Evolutionary conservation across 1,140 invertebrate species (phyloP).

Genomic region (Theocolax elegans): DNA sequence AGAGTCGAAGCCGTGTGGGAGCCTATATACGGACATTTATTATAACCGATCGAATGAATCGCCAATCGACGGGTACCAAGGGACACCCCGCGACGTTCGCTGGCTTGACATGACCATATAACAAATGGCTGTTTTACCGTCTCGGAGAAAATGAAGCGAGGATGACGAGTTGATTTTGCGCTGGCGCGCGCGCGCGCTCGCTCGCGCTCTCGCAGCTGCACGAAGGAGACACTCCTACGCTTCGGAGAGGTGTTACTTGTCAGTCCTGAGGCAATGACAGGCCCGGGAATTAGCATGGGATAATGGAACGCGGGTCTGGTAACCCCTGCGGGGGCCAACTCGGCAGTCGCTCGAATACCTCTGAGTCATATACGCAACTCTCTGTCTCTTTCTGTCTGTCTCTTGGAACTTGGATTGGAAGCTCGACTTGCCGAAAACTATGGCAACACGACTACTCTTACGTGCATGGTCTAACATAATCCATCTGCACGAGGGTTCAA

Average conservation of each 20-base stretch:
- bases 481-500: no score
- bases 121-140: conserved; percentile 69
- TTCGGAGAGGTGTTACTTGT: conserved; percentile 66
- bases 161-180: conserved; percentile 69
- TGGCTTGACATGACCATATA: conserved; percentile 62
- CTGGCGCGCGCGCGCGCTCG: conserved; percentile 51
- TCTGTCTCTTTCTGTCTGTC: not conserved
- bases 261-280: conserved; percentile 67
- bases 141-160: conserved; percentile 67
- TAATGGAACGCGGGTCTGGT: conserved; percentile 63
- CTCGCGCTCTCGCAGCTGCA: conserved; percentile 11
- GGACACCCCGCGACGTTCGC: conserved; percentile 63
- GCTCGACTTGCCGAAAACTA: no score
- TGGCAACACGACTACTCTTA: no score
- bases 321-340: conserved; percentile 52
- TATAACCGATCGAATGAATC: conserved; percentile 65
- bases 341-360: conserved; percentile 55
- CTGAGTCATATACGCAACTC: conserved; percentile 50
- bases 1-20: conserved; percentile 42
- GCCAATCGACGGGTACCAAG: conserved; percentile 59
- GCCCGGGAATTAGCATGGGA: conserved; percentile 67
- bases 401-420: not conserved
- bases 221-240: conserved; percentile 61
- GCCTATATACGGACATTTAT: conserved; percentile 58
- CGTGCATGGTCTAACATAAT: no score